Evolutionary conservation across 2,797 vertebrate genomes (phyloP), one percentile per base, ranked within the genome.

Genomic region (Xenopus petersii): DNA sequence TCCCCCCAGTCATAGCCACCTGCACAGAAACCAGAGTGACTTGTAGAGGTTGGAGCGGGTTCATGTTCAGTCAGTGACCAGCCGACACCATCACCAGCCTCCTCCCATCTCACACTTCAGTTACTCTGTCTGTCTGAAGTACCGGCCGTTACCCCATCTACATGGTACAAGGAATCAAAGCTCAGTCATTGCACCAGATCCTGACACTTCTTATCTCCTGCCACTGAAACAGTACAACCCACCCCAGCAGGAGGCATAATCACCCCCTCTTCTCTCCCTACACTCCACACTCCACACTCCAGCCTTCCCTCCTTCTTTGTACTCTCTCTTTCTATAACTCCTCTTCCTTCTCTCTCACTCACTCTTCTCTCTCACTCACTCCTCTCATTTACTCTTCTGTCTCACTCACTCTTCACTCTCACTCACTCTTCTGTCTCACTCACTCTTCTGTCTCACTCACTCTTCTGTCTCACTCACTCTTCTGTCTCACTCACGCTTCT

Each of bases 161-260:
- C 55, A 59, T 12, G 8, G 54, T 12, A 26, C 15, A 56, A 56
- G 15, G n/a, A 56, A 56, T 5, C 2, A 56, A 56, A 2, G 16
- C 3, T 56, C 16, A 8, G 16, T 17, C 2, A 17, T 42, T 42
- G 36, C 36, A 42, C 36, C 36, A 5, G 16, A 56, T 17, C 4
- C 54, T 56, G 13, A 2, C 16, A 17, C 13, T 56, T 8, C 21
- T 60, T 24, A 26, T 33, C 26, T 0, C 12, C 11, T 33, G 30
- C 30, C 24, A 12, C 24, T 63, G 30, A 63, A 36, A 7, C 9
- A 17, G 55, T 5, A 17, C 58, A 10, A 21, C 58, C 21, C 58
- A 10, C 17, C 68, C 60, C n/a, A 55, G 69, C 48, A 55, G 5
- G 17, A 51, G 21, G 55, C 56, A 10, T 84, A 90, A 92, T 93